Evolutionary conservation across 2,888 invertebrate species (phyloP), one percentile per base, ranked within the genome.

Genomic region (Megamerina dolium): DNA sequence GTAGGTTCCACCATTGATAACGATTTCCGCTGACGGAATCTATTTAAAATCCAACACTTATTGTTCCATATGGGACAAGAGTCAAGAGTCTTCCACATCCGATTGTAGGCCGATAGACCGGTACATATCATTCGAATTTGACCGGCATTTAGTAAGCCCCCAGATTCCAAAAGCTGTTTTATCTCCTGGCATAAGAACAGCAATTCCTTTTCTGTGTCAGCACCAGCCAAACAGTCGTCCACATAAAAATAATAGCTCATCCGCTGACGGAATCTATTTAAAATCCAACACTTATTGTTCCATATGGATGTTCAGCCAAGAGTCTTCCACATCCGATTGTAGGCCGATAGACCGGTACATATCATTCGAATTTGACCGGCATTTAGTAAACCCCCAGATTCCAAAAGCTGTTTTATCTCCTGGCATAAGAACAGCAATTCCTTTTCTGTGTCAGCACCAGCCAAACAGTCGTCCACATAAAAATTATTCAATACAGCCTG

Each of bases 191-290:
- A 40, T 26, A 40, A 18, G n/a, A 26, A 3, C 14, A 33, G 19
- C 17, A 40, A 30, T 18, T 33, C 40, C 14, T 23, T 19, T 26
- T 33, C 40, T 17, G 33, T 33, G 14, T 40, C 40, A 33, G 32
- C 33, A 16, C 40, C 40, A 18, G 32, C 26, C 40, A 41, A 35
- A 12, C 41, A 34, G 14, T 41, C 34, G 19, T 41, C 41, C 41
- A 41, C 35, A 14, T 41, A 41, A 27, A 41, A 41, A 27, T 41
- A 35, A 5, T 41, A n/a, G n/a, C n/a, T n/a, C n/a, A 13, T 27
- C 37, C 12, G 37, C n/a, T 14, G 12, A 12, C 2, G 37, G 10
- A 14, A 12, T 20, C 37, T 29, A 37, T 27, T 23, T 37, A 4
- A 37, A 18, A 5, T 29, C 37, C 13, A 27, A 20, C 4, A 39